Percentiles rank a stretch among this genome's conserved stretches.
Evolutionary conservation across 2,113 vertebrate species (phyloP).

Genomic region (Bubo bubo): DNA sequence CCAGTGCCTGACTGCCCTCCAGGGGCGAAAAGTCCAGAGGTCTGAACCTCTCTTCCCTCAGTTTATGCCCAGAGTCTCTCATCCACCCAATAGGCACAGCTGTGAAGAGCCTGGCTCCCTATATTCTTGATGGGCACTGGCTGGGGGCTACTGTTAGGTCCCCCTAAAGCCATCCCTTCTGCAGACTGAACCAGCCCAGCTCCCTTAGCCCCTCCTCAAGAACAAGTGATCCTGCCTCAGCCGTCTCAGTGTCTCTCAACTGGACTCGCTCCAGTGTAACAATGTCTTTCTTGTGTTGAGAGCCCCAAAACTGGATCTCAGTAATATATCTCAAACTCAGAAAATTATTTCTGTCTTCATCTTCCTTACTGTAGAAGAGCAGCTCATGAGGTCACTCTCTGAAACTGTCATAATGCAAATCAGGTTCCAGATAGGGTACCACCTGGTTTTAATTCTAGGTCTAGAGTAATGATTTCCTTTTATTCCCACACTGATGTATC

Average conservation of each 20-base stretch:
- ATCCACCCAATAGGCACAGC: background rate
- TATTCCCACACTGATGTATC: background rate
- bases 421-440: background rate
- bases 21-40: background rate
- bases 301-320: background rate
- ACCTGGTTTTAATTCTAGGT: background rate
- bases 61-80: background rate
- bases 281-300: background rate
- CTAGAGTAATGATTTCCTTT: background rate
- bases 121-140: background rate
- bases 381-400: background rate
- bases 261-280: background rate
- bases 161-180: background rate
- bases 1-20: background rate
- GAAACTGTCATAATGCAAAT: background rate
- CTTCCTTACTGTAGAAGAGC: background rate
- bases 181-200: background rate
- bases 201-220: background rate
- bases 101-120: background rate
- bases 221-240: background rate
- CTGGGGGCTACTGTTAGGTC: background rate
- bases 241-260: background rate
- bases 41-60: background rate
- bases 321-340: background rate
- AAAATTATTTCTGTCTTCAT: background rate